These are phyloP conservation scores for Lucifuga dentata DNA, from an alignment of 2,113 vertebrate species.

Conservation along the genomic window DNA sequence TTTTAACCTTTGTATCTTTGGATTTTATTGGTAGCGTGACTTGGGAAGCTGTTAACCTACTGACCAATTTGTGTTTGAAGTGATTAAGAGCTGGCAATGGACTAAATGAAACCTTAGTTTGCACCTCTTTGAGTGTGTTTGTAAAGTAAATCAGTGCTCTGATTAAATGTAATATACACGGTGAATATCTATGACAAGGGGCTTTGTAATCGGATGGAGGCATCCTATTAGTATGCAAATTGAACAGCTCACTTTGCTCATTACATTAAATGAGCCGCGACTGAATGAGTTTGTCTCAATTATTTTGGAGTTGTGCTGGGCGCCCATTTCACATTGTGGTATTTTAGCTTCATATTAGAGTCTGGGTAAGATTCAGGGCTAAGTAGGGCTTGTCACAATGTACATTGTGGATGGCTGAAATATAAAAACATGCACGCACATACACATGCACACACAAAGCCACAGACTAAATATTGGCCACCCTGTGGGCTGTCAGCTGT, in stretches of 20 bases:
- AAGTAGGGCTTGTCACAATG: slow-evolving; percentile 50
- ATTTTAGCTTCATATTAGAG: slow-evolving; percentile 56
- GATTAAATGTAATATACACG: slow-evolving; percentile 79
- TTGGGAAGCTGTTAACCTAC: slow-evolving; percentile 66
- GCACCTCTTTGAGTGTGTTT: slow-evolving; percentile 79
- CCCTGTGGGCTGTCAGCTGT: slow-evolving; percentile 65
- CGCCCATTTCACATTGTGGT: slow-evolving; percentile 52
- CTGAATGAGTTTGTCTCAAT: slow-evolving; percentile 80
- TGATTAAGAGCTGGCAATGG: slow-evolving; percentile 76
- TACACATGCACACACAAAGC: not conserved
- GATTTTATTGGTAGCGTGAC: slow-evolving; percentile 43
- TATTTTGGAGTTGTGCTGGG: slow-evolving; percentile 69
- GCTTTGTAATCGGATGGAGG: slow-evolving; percentile 60
- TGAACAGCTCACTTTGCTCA: slow-evolving; percentile 75
- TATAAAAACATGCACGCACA: slow-evolving; percentile 25
- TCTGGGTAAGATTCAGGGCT: slow-evolving; percentile 40
- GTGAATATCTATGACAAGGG: slow-evolving; percentile 52
- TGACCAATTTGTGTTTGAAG: slow-evolving; percentile 75
- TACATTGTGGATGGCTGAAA: slow-evolving; percentile 42
- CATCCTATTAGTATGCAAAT: slow-evolving; percentile 78
- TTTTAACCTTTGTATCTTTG: slow-evolving; percentile 6
- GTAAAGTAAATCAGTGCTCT: slow-evolving; percentile 78
- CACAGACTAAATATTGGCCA: slow-evolving; percentile 44
- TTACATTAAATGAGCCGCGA: slow-evolving; percentile 79
- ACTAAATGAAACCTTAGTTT: slow-evolving; percentile 80